These are phyloP conservation scores for Plagiodera versicolora DNA, from an alignment of 2,888 invertebrate species.

Conservation along the genomic window DNA sequence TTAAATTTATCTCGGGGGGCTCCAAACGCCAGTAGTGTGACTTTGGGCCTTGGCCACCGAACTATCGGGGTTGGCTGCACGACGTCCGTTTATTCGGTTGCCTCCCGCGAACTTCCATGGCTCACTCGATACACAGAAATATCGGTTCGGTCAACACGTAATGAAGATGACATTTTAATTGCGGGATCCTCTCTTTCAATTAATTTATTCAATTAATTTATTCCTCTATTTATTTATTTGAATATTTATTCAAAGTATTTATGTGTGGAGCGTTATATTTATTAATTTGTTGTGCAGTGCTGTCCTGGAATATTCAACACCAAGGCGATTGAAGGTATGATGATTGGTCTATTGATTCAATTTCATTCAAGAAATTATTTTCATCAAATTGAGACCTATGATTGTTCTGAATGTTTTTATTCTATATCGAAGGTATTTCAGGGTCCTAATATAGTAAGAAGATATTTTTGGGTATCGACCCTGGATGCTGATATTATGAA, in stretches of 20 bases:
- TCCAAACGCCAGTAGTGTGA: conserved; percentile 30
- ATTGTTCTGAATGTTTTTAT: too few relatives aligned
- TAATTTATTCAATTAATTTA: conserved; percentile 6
- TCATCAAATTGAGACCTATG: too few relatives aligned
- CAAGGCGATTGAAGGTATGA: not conserved
- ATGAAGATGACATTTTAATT: conserved; percentile 5
- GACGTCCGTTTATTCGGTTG: conserved; percentile 10
- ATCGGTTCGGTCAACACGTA: conserved; percentile 1
- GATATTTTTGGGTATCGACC: too few relatives aligned
- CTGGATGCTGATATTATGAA: too few relatives aligned
- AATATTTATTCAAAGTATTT: too few relatives aligned
- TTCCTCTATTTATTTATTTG: conserved; percentile 13
- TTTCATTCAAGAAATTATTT: too few relatives aligned
- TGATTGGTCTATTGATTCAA: not conserved
- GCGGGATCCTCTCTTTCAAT: too few relatives aligned
- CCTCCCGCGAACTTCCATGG: conserved; percentile 37
- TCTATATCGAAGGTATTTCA: too few relatives aligned
- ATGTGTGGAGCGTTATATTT: conserved; percentile 7
- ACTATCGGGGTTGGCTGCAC: conserved; percentile 33
- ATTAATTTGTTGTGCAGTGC: conserved; percentile 6
- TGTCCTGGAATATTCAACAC: not conserved
- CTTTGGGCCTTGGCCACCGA: conserved; percentile 30
- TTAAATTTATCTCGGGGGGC: conserved; percentile 47
- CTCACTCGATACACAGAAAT: conserved; percentile 9
- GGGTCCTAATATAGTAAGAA: too few relatives aligned